phyloP scores from a whole-genome alignment of 1,140 invertebrate species.

The Drosophila pallidifrons region DNA sequence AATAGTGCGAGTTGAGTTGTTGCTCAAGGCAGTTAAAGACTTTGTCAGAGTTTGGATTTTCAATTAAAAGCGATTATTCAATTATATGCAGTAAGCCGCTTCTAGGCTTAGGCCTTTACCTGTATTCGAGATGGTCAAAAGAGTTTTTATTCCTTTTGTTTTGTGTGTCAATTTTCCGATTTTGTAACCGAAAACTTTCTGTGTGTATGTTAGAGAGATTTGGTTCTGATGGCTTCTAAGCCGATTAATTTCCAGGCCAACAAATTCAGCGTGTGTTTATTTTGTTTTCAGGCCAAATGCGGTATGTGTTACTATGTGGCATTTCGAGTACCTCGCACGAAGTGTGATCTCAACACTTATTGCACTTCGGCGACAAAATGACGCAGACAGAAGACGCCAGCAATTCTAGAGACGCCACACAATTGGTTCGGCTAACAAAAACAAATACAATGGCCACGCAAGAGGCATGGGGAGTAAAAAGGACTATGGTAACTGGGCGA shows the following conservation, averaged over 20 bases:
- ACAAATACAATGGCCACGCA: conserved; percentile 17
- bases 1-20: conserved; percentile 10
- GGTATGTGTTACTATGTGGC: neutral
- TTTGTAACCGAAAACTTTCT: conserved; percentile 8
- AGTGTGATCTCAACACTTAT: conserved; percentile 56
- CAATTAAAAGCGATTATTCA: conserved; percentile 65
- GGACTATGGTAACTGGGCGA: neutral
- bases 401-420: conserved; percentile 1
- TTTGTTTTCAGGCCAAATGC: conserved; percentile 12
- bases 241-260: conserved; percentile 55
- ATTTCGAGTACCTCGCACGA: neutral
- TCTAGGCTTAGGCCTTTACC: conserved; percentile 1
- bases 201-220: neutral
- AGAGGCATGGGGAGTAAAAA: neutral
- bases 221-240: conserved; percentile 31
- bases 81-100: conserved; percentile 42
- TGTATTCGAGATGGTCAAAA: conserved; percentile 24
- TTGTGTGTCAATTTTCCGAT: conserved; percentile 2
- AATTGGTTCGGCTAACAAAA: conserved; percentile 32
- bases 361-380: conserved; percentile 54
- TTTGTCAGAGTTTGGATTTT: conserved; percentile 52
- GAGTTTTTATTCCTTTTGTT: neutral
- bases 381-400: conserved; percentile 6
- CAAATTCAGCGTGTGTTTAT: conserved; percentile 18
- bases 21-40: conserved; percentile 32